Evolutionary conservation across 2,888 invertebrate species (phyloP).

Genomic region (Caenorhabditis imperialis): DNA sequence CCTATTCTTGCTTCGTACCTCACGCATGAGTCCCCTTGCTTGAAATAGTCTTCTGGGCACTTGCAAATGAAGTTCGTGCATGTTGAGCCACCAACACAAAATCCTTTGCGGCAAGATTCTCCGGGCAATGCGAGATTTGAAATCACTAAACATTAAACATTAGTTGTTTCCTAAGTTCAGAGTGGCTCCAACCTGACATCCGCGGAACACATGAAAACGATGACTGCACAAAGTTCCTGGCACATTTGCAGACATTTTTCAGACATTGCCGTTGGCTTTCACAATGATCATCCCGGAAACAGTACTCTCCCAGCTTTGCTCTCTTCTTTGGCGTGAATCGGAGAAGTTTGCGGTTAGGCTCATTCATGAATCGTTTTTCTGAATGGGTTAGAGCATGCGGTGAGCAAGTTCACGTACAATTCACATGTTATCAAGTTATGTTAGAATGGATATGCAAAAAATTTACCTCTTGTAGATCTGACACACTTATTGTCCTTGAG

Average conservation of each 20-base stretch:
- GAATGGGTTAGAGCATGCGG: slow-evolving; percentile 33
- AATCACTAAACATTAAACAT: slow-evolving; percentile 56
- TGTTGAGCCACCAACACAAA: slow-evolving; percentile 75
- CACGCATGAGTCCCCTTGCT: slow-evolving; percentile 41
- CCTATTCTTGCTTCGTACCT: slow-evolving; percentile 49
- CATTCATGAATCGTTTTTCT: slow-evolving; percentile 44
- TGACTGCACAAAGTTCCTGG: slow-evolving; percentile 42
- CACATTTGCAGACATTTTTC: slow-evolving; percentile 50
- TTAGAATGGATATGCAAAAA: background rate
- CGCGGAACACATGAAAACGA: slow-evolving; percentile 42
- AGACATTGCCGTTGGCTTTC: slow-evolving; percentile 40
- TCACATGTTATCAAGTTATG: background rate
- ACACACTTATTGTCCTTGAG: slow-evolving; percentile 63
- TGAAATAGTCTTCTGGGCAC: slow-evolving; percentile 59
- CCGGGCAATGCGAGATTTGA: slow-evolving; percentile 69
- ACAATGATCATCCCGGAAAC: slow-evolving; percentile 44
- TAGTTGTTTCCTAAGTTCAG: too few relatives aligned
- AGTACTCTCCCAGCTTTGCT: slow-evolving; percentile 50
- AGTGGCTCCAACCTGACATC: slow-evolving; percentile 27
- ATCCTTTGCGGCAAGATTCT: slow-evolving; percentile 60
- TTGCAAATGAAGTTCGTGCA: slow-evolving; percentile 63
- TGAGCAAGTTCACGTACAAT: slow-evolving; percentile 18
- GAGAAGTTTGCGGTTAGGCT: slow-evolving; percentile 24
- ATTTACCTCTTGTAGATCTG: slow-evolving; percentile 53
- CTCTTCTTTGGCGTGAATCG: slow-evolving; percentile 47